phyloP scores from a whole-genome alignment of 2,888 invertebrate species.

The Pantelozetes paolii region DNA sequence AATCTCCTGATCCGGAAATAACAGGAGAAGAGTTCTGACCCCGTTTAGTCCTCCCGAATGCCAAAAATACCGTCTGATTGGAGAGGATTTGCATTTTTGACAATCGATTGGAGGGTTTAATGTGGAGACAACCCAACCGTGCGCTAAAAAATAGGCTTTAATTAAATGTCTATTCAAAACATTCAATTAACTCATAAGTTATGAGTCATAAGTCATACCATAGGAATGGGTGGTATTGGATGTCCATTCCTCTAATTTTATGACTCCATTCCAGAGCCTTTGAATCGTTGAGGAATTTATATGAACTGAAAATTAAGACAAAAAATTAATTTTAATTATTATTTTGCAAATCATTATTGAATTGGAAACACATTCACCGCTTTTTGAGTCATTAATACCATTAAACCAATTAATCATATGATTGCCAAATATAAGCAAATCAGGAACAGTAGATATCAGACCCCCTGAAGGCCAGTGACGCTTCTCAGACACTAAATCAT shows the following conservation, averaged over 20 bases:
- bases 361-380: too few species aligned
- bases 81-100: not conserved
- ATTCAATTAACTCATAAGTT: not conserved
- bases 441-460: conserved; percentile 23
- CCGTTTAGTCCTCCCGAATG: not conserved
- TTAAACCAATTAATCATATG: not conserved
- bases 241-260: not conserved
- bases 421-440: conserved; percentile 22
- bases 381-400: not conserved
- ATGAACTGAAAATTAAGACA: not conserved
- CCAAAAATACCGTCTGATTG: not conserved
- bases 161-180: not conserved
- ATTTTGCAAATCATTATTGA: too few species aligned
- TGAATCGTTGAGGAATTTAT: not conserved
- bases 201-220: not conserved
- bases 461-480: conserved; percentile 16
- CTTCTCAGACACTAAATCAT: conserved; percentile 2
- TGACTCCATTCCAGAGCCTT: not conserved
- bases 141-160: not conserved
- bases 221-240: not conserved
- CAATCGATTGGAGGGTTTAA: not conserved
- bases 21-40: not conserved
- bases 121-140: not conserved
- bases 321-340: not conserved
- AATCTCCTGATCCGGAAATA: not conserved